These are phyloP conservation scores for Microtus oregoni DNA, from an alignment of 2,113 vertebrate species.

Conservation along the genomic window DNA sequence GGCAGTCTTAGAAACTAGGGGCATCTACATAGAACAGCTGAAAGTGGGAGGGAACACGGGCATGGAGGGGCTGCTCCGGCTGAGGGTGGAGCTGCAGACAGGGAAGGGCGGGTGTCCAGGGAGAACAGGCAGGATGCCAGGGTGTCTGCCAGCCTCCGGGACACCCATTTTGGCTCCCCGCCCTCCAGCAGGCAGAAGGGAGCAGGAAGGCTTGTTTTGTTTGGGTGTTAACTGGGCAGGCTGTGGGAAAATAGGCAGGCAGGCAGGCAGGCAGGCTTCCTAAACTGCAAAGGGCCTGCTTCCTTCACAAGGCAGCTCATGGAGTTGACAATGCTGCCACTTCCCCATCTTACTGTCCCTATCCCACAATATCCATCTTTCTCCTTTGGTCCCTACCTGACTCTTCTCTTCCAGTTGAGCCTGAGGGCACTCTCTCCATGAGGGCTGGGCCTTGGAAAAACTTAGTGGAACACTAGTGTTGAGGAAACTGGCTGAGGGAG, in stretches of 20 bases:
- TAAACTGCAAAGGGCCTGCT: background rate
- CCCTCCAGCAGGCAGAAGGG: conserved; percentile 43
- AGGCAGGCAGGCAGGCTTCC: conserved; percentile 47
- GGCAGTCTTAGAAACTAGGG: background rate
- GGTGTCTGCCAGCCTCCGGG: conserved; percentile 68
- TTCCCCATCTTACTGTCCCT: background rate
- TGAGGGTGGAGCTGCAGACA: conserved; percentile 19
- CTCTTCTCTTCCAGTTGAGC: background rate
- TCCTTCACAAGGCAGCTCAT: background rate
- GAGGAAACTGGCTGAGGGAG: conserved; percentile 27
- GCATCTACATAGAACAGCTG: background rate
- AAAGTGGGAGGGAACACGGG: background rate
- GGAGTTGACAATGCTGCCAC: background rate
- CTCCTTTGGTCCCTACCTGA: background rate
- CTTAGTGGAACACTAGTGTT: background rate
- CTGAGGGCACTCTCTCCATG: background rate
- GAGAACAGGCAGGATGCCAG: conserved; percentile 73
- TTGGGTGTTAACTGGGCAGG: conserved; percentile 64
- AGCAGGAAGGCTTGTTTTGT: conserved; percentile 71
- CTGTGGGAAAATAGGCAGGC: conserved; percentile 67
- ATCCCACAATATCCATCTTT: background rate
- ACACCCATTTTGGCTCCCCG: conserved; percentile 52
- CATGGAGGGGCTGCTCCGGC: background rate
- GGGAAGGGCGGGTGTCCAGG: conserved; percentile 56
- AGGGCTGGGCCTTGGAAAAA: conserved; percentile 14